Conservation (phyloP, 2,113 vertebrate species). For the Stigmatopora nigra region DNA sequence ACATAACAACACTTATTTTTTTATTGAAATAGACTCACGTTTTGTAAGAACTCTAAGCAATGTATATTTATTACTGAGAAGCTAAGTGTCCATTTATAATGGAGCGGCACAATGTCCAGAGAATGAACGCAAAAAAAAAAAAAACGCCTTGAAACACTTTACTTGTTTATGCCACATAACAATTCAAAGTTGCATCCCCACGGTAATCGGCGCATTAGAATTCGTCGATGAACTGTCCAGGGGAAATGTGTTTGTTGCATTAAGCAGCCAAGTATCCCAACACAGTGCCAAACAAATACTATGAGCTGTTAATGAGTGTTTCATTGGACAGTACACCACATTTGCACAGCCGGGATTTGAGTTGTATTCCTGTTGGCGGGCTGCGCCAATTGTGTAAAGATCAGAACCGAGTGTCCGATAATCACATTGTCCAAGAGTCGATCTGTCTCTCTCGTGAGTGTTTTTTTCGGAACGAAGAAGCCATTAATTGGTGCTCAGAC, state of each 20-base stretch:
- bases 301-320: constrained; percentile 33
- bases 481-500: no score
- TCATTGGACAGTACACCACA: constrained; percentile 20
- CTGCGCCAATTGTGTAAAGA: constrained; percentile 42
- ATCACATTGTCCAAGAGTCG: constrained; percentile 1
- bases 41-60: no score
- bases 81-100: background rate
- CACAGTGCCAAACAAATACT: constrained; percentile 37
- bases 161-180: background rate
- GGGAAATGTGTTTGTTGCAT: constrained; percentile 17
- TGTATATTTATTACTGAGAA: background rate
- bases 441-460: background rate
- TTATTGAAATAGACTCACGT: no score
- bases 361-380: constrained; percentile 42
- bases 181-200: background rate
- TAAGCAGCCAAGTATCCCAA: constrained; percentile 35
- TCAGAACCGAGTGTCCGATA: constrained; percentile 43
- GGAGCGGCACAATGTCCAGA: background rate
- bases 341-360: constrained; percentile 42
- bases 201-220: background rate
- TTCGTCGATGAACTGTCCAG: constrained; percentile 24
- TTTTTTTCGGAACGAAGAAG: background rate
- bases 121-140: background rate
- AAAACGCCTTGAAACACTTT: background rate
- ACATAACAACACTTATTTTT: no score